These are phyloP conservation scores for Pogonocichla stellata DNA, from an alignment of 2,113 vertebrate species.

Conservation along the genomic window DNA sequence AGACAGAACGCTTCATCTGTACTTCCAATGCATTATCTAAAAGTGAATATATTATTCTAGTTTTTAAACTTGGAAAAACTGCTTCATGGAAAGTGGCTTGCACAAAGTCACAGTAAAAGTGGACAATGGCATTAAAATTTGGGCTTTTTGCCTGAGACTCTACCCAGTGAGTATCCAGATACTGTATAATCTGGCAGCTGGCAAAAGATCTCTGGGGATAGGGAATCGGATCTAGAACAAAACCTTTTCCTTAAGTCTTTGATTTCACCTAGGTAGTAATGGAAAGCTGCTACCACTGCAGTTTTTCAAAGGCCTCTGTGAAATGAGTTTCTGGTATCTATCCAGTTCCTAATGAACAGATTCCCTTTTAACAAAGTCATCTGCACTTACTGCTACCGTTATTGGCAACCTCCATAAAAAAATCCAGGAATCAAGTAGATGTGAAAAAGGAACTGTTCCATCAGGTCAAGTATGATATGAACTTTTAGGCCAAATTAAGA, in stretches of 20 bases:
- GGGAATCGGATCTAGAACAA: not conserved
- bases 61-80: conserved; percentile 1
- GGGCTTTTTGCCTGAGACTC: not conserved
- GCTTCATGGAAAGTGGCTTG: not conserved
- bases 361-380: conserved; percentile 26
- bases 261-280: not conserved
- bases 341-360: conserved; percentile 15
- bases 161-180: not conserved
- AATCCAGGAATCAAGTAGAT: not conserved
- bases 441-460: not conserved
- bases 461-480: not conserved
- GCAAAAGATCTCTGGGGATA: not conserved
- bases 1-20: not conserved
- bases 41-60: not conserved
- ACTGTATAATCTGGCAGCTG: not conserved
- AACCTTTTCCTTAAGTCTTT: not conserved
- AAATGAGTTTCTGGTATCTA: conserved; percentile 22
- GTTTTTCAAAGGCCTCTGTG: not conserved
- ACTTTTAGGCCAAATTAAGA: not conserved
- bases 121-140: not conserved
- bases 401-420: not conserved
- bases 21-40: not conserved
- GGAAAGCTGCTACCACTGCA: not conserved
- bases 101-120: not conserved
- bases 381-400: not conserved